Base-by-base conservation (phyloP, 2,113 vertebrate species). In the Larimichthys crocea region DNA sequence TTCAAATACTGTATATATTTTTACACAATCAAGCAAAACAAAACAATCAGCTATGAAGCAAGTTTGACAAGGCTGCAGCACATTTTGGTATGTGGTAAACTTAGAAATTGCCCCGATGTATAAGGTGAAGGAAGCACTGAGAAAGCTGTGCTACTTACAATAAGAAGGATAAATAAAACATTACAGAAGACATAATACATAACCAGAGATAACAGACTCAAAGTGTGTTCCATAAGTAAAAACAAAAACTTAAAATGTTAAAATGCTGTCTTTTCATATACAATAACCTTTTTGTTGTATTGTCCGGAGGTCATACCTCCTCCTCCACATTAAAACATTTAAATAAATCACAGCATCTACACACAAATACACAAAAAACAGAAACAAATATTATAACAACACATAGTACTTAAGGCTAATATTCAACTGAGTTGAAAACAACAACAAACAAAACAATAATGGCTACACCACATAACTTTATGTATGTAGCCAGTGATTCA, bases 331-430 rank as follows among this genome's bases (percentile, higher is more conserved):
- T 19, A 42, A 3, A 62, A 20, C 10, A 15, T 22, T 6, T 44
- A 22, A 63, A 63, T 7, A 63, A 1, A 22, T n/a, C 40, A 44
- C 16, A 44, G 12, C 40, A 63, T 12, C 12, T 44, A 44, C 5
- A 22, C 11, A 14, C 4, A 35, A 67, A 17, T 22, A 24, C 24
- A 29, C 12, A 19, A 26, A 2, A 31, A 60, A 26, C 5, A 19
- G 10, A 40, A 62, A 5, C 31, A 35, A 8, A 17, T 14, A 57
- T 1, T 2, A 60, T 3, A 59, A 61, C 10, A 61, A 10, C 10
- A 24, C 82, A 76, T 81, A 77, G 62, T 63, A 80, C 71, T 86
- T 76, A 72, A 76, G 79, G 86, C 75, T 74, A 52, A 68, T 86
- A 83, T 89, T 86, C 16, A 22, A 68, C 40, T 11, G 46, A 69